These are phyloP conservation scores for Hemithea aestivaria DNA, from an alignment of 2,888 invertebrate genomes.

Conservation along the genomic window DNA sequence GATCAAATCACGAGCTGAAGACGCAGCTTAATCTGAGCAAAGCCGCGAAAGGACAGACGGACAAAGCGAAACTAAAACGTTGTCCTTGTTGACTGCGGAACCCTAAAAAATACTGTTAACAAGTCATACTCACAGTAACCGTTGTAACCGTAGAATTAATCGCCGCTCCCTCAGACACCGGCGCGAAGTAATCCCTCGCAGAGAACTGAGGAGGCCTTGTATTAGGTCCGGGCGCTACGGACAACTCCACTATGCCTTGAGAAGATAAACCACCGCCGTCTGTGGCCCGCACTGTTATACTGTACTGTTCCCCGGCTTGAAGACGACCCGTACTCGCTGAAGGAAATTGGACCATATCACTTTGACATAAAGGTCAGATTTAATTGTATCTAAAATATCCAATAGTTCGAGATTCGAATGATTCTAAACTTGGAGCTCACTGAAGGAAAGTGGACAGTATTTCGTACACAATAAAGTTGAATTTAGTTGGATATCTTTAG, in stretches of 20 bases:
- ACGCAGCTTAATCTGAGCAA: too few relatives aligned
- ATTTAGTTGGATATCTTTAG: conserved; percentile 61
- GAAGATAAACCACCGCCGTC: conserved; percentile 89
- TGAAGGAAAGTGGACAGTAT: too few relatives aligned
- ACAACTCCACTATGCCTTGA: conserved; percentile 92
- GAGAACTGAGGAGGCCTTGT: conserved; percentile 89
- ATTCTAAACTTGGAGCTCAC: too few relatives aligned
- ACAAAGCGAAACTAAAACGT: too few relatives aligned
- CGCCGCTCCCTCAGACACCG: conserved; percentile 93
- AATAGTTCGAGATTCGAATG: too few relatives aligned
- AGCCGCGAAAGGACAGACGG: too few relatives aligned
- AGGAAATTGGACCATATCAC: neutral
- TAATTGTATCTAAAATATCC: too few relatives aligned
- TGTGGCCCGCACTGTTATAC: conserved; percentile 90
- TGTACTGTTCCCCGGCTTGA: conserved; percentile 92
- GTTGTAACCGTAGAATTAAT: conserved; percentile 91
- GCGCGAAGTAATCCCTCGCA: conserved; percentile 89
- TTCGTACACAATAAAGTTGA: too few relatives aligned
- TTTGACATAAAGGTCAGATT: too few relatives aligned
- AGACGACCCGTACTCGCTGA: conserved; percentile 87
- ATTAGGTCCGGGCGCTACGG: conserved; percentile 91
- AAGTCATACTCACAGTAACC: conserved; percentile 80
- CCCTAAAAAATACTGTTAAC: too few relatives aligned
- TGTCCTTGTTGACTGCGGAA: too few relatives aligned
- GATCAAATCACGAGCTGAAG: too few relatives aligned